Evolutionary conservation across 2,797 vertebrate genomes (phyloP), one percentile per base, ranked within the genome.

Genomic region (Mionectes olivaceus): DNA sequence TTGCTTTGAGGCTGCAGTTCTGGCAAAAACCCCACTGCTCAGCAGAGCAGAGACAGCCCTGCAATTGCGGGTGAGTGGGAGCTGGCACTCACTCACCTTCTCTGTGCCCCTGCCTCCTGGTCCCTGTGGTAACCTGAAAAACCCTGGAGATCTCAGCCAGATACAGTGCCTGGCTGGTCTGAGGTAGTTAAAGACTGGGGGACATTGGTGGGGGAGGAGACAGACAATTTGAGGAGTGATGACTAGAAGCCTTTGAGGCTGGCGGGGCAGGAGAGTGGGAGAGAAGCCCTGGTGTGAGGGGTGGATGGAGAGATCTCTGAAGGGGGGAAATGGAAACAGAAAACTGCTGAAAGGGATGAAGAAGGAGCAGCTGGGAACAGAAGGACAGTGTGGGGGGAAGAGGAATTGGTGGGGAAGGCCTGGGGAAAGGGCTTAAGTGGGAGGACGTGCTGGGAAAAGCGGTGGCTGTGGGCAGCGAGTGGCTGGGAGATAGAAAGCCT

Each of bases 1-100:
- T 89, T 16, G 5, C 86, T 91, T 79, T 24, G 89, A 94, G 75
- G 75, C 95, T 93, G 81, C 77, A 83, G 76, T 82, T 91, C 73
- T 97, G 96, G 93, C 93, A 93, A 41, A 43, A 80, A 30, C 22
- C 6, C 21, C 56, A 3, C 3, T 16, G 88, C 92, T 95, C 60
- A 63, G 87, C 89, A 75, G 82, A 95, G 80, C 70, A 21, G 70
- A 68, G 61, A 65, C 79, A 80, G 63, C 65, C 71, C 85, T 46
- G 73, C 6, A 16, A 46, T 47, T 43, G 73, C 0, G 27, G 44
- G 37, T 46, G 79, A 91, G 86, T 25, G 2, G 4, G 61, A 32
- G 67, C 55, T 52, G 84, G 71, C 37, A n/a, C 35, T 52, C 3
- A 0, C 56, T 52, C 19, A 61, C 9, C 13, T 41, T 50, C 70